A percentile compares a stretch with the other conserved stretches of the same genome.
phyloP scores from a whole-genome alignment of 2,888 invertebrate species.

The Caenorhabditis virilis region DNA sequence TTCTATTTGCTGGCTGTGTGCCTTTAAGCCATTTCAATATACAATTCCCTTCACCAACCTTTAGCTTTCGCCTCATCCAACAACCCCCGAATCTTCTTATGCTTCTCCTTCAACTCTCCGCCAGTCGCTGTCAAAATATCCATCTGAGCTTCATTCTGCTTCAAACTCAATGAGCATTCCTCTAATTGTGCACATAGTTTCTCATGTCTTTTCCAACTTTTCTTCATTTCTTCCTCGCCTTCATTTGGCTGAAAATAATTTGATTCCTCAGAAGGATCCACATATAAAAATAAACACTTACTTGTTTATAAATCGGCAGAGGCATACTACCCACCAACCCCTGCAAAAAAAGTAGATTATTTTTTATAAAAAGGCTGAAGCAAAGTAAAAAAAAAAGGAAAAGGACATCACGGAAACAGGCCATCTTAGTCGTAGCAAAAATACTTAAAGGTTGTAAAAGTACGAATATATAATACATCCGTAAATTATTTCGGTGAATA shows the following conservation, averaged over 20 bases:
- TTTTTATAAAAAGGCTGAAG: no score
- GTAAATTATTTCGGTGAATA: no score
- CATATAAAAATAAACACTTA: no score
- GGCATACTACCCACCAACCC: conserved; percentile 14
- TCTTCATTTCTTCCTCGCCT: conserved; percentile 45
- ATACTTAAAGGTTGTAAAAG: no score
- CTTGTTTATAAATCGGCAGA: conserved; percentile 33
- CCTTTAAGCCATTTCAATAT: no score
- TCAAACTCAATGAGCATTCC: conserved; percentile 40
- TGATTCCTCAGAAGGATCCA: no score
- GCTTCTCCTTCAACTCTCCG: conserved; percentile 52
- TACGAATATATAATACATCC: no score
- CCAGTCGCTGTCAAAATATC: conserved; percentile 64
- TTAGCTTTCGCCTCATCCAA: conserved; percentile 43
- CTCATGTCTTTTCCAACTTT: conserved; percentile 42
- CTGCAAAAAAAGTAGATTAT: no score
- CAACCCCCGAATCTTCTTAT: conserved; percentile 51
- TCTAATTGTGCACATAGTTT: conserved; percentile 41
- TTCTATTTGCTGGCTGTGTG: no score
- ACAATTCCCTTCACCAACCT: conserved; percentile 6
- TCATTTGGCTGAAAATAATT: conserved; percentile 26
- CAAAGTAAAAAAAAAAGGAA: no score
- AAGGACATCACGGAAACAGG: no score
- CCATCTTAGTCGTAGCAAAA: no score
- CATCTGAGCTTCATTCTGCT: conserved; percentile 60